A percentile compares a stretch with the other conserved stretches of the same genome.
Evolutionary conservation across 2,113 vertebrate species (phyloP).

Genomic region (Elgaria multicarinata): DNA sequence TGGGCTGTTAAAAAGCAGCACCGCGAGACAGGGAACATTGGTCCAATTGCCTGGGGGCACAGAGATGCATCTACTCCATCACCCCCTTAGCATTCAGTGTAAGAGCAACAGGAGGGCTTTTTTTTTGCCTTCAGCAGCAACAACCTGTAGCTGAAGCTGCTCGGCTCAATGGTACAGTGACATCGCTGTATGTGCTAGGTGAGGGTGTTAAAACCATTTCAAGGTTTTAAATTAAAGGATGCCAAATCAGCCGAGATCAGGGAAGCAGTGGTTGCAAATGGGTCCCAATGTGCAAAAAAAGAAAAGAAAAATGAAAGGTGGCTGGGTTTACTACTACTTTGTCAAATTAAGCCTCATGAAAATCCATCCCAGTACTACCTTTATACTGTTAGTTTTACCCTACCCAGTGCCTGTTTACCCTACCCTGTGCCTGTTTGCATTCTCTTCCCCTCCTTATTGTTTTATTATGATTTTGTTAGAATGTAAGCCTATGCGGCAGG

Average conservation of each 20-base stretch:
- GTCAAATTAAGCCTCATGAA: background rate
- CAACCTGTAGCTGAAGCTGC: background rate
- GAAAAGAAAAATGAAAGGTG: background rate
- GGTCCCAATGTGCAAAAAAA: background rate
- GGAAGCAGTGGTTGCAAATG: background rate
- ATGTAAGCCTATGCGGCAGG: no score
- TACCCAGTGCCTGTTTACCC: no score
- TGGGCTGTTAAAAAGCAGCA: background rate
- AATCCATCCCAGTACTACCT: background rate
- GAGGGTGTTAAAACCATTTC: background rate
- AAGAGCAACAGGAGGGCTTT: background rate
- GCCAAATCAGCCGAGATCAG: background rate
- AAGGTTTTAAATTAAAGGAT: no score
- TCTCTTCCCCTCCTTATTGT: no score
- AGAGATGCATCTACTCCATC: background rate
- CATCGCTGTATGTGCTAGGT: background rate
- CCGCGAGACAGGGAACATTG: background rate
- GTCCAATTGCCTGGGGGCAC: background rate
- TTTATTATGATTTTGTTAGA: no score
- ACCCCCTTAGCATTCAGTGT: background rate
- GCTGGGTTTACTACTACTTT: background rate
- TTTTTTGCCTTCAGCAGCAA: background rate
- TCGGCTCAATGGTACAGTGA: background rate
- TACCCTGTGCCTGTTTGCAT: no score
- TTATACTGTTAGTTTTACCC: no score